Conservation (phyloP, 2,888 invertebrate genomes). For the Polymixis flavicincta region DNA sequence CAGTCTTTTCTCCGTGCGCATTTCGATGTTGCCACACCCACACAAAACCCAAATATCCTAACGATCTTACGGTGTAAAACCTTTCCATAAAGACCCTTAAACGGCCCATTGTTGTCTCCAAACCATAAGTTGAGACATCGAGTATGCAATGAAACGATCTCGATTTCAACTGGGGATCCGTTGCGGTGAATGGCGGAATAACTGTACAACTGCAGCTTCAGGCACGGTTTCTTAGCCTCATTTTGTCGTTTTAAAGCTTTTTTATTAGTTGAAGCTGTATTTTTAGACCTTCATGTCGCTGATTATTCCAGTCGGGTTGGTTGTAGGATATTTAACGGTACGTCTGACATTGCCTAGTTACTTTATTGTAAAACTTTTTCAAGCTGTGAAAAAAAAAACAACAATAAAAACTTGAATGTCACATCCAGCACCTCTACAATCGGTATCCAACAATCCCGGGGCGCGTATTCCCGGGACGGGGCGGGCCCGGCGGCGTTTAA, state of each 20-base stretch:
- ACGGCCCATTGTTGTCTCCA: slow-evolving; percentile 48
- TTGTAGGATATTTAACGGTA: neutral
- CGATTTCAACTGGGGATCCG: slow-evolving; percentile 17
- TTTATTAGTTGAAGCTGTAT: slow-evolving; percentile 37
- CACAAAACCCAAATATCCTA: slow-evolving; percentile 10
- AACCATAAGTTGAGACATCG: slow-evolving; percentile 44
- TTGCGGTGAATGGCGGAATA: slow-evolving; percentile 28
- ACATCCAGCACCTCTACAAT: slow-evolving; percentile 48
- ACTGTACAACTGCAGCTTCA: slow-evolving; percentile 47
- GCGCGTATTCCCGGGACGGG: slow-evolving; percentile 59
- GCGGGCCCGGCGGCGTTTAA: slow-evolving; percentile 70
- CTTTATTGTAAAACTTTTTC: neutral
- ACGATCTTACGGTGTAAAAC: neutral
- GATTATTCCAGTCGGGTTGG: neutral
- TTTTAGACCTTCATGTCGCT: slow-evolving; percentile 22
- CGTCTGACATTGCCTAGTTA: neutral
- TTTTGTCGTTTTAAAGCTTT: slow-evolving; percentile 41
- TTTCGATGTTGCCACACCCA: neutral
- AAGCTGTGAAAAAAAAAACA: neutral
- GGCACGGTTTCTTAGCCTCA: slow-evolving; percentile 47
- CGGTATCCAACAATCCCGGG: slow-evolving; percentile 35
- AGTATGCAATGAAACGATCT: slow-evolving; percentile 16
- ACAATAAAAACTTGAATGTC: slow-evolving; percentile 19
- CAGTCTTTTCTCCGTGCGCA: neutral
- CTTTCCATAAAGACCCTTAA: slow-evolving; percentile 4